phyloP scores from a whole-genome alignment of 2,888 invertebrate species.

The Euplexia lucipara region DNA sequence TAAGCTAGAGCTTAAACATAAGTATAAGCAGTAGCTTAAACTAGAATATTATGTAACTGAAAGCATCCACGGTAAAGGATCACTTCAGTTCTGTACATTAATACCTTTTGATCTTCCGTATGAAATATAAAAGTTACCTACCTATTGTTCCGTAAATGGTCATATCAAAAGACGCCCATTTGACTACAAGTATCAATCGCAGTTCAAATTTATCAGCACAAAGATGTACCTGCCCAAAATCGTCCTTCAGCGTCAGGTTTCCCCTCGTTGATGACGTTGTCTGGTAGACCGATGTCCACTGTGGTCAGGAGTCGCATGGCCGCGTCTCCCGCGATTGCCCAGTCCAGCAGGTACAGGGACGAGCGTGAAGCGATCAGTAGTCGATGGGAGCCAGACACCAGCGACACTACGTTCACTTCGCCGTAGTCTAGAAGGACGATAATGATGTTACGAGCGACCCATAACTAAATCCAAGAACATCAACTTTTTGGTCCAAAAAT shows the following conservation, averaged over 20 bases:
- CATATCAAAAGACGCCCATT: no score
- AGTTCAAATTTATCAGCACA: background rate
- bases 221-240: conserved; percentile 91
- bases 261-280: conserved; percentile 92
- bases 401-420: conserved; percentile 86
- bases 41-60: no score
- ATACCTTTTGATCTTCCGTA: no score
- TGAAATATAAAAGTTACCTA: no score
- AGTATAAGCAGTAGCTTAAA: no score
- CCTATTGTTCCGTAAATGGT: no score
- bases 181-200: no score
- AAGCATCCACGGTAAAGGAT: no score
- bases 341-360: conserved; percentile 85
- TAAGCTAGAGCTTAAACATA: no score
- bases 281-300: conserved; percentile 79
- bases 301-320: conserved; percentile 77
- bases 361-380: conserved; percentile 85
- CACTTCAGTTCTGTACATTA: no score
- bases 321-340: conserved; percentile 82
- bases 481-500: no score
- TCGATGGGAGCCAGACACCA: conserved; percentile 80
- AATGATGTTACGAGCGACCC: background rate
- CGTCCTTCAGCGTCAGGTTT: conserved; percentile 92
- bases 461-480: background rate
- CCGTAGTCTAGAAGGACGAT: conserved; percentile 80